Evolutionary conservation across 2,113 vertebrate species (phyloP).

Genomic region (Scopus umbretta): DNA sequence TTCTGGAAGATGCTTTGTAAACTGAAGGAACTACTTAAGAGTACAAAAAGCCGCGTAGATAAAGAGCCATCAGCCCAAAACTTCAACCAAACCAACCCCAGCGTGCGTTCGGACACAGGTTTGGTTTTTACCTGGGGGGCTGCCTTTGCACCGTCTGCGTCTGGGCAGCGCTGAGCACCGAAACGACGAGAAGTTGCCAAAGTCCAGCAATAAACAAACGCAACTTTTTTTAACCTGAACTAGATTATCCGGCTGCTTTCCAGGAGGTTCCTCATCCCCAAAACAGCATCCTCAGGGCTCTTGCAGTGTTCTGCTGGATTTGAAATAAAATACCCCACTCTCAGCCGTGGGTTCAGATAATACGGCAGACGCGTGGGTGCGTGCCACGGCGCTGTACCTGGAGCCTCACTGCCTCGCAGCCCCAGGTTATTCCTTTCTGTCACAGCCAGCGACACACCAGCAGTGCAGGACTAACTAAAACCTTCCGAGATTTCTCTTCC

Average conservation of each 20-base stretch:
- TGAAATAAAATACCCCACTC: background rate
- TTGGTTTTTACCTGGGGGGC: background rate
- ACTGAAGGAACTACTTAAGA: background rate
- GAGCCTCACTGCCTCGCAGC: background rate
- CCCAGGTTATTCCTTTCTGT: background rate
- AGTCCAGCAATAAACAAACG: background rate
- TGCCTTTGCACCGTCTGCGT: background rate
- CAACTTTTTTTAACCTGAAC: background rate
- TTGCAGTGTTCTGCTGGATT: background rate
- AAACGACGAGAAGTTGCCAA: background rate
- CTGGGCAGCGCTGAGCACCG: background rate
- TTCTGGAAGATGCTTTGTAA: background rate
- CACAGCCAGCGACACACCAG: background rate
- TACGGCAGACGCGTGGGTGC: accelerated
- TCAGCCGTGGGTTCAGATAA: background rate
- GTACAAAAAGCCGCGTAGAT: background rate
- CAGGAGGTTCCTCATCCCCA: background rate
- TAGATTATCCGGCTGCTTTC: background rate
- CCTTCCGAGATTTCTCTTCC: background rate
- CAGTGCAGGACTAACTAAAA: background rate
- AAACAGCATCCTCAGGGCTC: background rate
- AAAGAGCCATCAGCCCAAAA: background rate
- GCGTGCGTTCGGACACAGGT: background rate
- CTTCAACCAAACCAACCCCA: background rate
- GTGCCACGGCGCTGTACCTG: too few species aligned